Conservation (phyloP, 2,113 vertebrate genomes). For the Dromas ardeola region DNA sequence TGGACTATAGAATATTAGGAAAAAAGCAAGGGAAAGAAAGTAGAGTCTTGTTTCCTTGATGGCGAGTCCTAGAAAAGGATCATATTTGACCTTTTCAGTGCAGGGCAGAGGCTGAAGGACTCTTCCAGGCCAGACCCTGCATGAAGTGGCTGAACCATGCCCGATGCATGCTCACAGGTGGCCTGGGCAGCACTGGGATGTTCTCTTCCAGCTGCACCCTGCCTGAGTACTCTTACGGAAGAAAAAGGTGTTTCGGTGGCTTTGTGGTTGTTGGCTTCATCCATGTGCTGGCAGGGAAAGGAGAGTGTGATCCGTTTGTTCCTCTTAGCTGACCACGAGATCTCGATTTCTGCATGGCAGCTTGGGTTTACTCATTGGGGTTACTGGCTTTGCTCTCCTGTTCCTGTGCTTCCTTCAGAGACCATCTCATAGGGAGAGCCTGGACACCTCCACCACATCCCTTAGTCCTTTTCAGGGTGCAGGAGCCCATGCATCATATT, state of each 20-base stretch:
- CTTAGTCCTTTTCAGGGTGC: neutral
- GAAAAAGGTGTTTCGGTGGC: rapidly evolving
- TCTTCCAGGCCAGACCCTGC: neutral
- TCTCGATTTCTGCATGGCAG: neutral
- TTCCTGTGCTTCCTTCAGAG: neutral
- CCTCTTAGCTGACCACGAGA: neutral
- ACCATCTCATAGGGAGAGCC: neutral
- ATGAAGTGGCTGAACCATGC: too few relatives aligned
- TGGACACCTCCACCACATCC: neutral
- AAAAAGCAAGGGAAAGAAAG: neutral
- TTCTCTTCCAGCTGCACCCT: neutral
- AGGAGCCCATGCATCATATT: neutral
- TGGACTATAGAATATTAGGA: neutral
- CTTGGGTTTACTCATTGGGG: neutral
- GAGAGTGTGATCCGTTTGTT: rapidly evolving
- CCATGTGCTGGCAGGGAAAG: rapidly evolving
- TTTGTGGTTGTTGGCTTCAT: neutral
- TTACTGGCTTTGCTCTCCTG: neutral
- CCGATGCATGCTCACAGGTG: neutral
- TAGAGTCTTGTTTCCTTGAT: neutral
- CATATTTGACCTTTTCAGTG: neutral
- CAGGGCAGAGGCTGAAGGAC: neutral
- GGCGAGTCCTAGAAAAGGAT: neutral
- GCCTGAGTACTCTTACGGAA: neutral
- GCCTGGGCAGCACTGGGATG: neutral